Evolutionary conservation across 2,113 vertebrate species (phyloP).

Genomic region (Coptodon rendalli): DNA sequence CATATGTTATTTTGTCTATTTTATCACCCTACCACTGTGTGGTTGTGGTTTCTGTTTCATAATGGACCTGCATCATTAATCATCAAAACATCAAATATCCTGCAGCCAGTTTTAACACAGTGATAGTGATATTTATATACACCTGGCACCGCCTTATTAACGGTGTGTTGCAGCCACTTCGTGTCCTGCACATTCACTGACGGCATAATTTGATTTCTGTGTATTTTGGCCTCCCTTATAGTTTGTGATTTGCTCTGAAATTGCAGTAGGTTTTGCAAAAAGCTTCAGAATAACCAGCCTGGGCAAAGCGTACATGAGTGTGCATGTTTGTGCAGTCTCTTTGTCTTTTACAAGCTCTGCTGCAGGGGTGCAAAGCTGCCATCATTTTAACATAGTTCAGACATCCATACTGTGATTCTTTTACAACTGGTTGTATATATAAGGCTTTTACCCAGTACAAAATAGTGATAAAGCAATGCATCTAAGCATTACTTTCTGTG

Average conservation of each 20-base stretch:
- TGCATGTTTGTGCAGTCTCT: neutral
- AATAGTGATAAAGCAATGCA: neutral
- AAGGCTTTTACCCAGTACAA: neutral
- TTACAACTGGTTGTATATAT: neutral
- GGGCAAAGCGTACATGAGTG: neutral
- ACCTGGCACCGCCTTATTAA: neutral
- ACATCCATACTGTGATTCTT: neutral
- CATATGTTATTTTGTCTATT: neutral
- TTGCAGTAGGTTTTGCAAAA: neutral
- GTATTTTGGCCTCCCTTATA: conserved; percentile 20
- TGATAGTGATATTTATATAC: neutral
- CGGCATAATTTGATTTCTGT: neutral
- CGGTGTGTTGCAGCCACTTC: neutral
- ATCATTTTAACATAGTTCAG: neutral
- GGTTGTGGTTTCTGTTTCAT: neutral
- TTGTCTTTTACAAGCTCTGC: neutral
- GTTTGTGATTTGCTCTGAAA: conserved; percentile 8
- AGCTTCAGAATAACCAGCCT: neutral
- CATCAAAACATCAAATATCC: neutral
- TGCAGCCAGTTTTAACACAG: neutral
- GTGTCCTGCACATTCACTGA: neutral
- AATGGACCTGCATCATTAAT: neutral
- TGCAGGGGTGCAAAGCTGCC: neutral
- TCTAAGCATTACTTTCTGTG: neutral
- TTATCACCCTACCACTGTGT: neutral